Conservation (phyloP, 2,888 invertebrate genomes). For the Drosophila kambysellisi region DNA sequence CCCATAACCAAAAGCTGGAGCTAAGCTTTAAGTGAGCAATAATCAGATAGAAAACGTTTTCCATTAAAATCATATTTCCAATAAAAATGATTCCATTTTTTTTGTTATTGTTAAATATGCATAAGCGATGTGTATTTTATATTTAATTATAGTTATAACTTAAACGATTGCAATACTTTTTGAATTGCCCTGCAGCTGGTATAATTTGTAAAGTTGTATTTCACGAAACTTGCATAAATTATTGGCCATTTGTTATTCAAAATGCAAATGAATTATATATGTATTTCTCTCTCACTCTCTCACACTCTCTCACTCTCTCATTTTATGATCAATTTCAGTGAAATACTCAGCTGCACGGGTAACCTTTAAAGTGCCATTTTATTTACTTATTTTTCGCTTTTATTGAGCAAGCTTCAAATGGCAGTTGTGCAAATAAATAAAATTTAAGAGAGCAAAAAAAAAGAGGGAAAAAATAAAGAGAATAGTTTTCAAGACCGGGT, state of each 20-base stretch:
- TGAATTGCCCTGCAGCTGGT: constrained; percentile 35
- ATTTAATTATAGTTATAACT: constrained; percentile 45
- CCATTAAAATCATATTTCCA: constrained; percentile 30
- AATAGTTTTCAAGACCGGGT: constrained; percentile 10
- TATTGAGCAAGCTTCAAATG: constrained; percentile 43
- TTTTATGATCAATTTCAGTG: constrained; percentile 31
- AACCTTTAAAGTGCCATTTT: constrained; percentile 65
- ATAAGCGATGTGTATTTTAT: not conserved
- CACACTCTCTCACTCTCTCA: not conserved
- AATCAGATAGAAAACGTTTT: constrained; percentile 11
- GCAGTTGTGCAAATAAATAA: constrained; percentile 67
- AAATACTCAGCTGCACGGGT: constrained; percentile 34
- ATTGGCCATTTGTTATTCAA: constrained; percentile 29
- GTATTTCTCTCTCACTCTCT: not conserved
- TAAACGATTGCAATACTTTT: constrained; percentile 24
- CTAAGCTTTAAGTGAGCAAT: constrained; percentile 39
- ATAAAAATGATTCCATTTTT: constrained; percentile 16
- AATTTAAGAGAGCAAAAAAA: not conserved
- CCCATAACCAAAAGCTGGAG: not conserved
- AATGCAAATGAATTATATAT: constrained; percentile 23
- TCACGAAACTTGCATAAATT: constrained; percentile 11
- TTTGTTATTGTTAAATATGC: not conserved
- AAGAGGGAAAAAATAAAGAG: constrained; percentile 7
- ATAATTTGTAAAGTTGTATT: constrained; percentile 24
- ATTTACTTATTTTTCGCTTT: constrained; percentile 42